These are phyloP conservation scores for Theristicus caerulescens DNA, from an alignment of 2,113 vertebrate species.

Conservation along the genomic window DNA sequence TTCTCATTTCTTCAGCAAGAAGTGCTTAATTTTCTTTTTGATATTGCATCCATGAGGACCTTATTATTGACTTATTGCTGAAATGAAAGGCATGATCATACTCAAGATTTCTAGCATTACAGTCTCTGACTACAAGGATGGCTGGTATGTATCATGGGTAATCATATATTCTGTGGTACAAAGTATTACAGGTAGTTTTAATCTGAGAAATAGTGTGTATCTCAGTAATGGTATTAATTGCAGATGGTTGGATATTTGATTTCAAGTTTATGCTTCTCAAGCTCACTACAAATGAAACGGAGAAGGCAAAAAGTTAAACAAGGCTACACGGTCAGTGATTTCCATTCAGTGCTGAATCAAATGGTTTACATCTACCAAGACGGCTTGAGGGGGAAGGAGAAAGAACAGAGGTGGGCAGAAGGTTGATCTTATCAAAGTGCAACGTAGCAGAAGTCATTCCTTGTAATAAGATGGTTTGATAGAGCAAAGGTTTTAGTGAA, in stretches of 20 bases:
- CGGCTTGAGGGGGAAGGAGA: background rate
- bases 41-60: background rate
- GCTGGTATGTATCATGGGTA: background rate
- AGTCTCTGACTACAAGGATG: background rate
- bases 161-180: background rate
- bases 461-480: background rate
- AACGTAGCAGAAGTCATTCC: background rate
- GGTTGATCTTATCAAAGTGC: background rate
- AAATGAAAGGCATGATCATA: background rate
- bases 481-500: background rate
- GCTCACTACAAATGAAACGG: background rate
- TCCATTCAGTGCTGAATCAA: background rate
- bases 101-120: background rate
- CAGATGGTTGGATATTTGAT: background rate
- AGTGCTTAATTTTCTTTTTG: background rate
- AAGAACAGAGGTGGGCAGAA: background rate
- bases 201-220: background rate
- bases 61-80: background rate
- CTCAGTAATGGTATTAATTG: background rate
- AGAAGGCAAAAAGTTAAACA: background rate
- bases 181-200: background rate
- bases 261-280: background rate
- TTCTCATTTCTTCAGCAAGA: background rate
- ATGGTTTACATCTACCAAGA: background rate
- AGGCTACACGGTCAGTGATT: background rate